Percentiles rank a stretch among this genome's conserved stretches.
Conservation (phyloP, 1,140 invertebrate species). For the Bombus waltoni region DNA sequence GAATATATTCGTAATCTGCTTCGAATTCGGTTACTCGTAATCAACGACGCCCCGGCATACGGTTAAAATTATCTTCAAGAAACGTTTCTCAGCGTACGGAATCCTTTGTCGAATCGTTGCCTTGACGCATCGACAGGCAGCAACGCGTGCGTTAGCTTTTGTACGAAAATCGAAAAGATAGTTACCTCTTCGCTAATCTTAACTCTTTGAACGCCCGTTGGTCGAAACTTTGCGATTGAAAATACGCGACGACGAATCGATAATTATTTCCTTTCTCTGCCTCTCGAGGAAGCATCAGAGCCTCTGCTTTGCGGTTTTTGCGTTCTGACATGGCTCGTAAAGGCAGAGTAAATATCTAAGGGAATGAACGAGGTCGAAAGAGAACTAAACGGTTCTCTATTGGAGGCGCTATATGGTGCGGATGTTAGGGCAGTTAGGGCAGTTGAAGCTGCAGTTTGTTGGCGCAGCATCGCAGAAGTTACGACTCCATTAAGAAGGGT, state of each 20-base stretch:
- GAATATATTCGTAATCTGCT: no score
- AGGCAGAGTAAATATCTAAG: neutral
- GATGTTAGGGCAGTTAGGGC: conserved; percentile 39
- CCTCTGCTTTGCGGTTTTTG: no score
- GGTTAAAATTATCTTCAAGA: no score
- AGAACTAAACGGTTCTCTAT: conserved; percentile 41
- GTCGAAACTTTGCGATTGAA: neutral
- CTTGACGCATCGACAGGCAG: accelerated
- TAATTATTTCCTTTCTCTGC: neutral
- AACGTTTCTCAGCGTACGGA: no score
- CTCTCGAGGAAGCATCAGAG: no score
- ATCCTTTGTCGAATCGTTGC: no score
- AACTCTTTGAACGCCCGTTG: no score
- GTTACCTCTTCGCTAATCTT: no score
- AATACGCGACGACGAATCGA: no score
- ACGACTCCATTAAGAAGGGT: conserved; percentile 74
- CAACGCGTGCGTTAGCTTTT: accelerated
- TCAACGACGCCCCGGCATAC: no score
- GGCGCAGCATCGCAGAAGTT: conserved; percentile 62
- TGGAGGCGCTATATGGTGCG: conserved; percentile 11
- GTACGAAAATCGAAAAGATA: no score
- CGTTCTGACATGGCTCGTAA: neutral
- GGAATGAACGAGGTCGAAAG: neutral
- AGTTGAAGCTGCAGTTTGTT: conserved; percentile 46
- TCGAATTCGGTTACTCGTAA: no score